Evolutionary conservation across 2,113 vertebrate species (phyloP).

Genomic region (Nothobranchius kuhntae): DNA sequence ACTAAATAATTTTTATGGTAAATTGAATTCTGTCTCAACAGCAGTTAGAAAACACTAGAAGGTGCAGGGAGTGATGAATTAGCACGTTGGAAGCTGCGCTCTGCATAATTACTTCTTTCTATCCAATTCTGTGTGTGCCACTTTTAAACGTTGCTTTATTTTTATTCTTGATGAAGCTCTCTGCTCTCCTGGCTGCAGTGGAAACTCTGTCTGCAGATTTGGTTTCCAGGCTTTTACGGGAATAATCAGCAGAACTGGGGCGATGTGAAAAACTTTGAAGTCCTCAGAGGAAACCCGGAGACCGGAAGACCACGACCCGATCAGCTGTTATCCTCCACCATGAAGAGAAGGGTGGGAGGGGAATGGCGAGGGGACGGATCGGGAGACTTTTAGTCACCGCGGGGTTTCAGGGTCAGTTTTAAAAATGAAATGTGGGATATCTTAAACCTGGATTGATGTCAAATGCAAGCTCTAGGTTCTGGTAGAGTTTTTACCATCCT

Average conservation of each 20-base stretch:
- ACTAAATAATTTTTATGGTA: not conserved
- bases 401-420: too few species aligned
- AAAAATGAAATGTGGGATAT: too few species aligned
- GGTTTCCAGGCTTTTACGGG: constrained; percentile 30
- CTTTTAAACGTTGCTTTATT: constrained; percentile 8
- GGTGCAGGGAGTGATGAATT: constrained; percentile 8
- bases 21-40: constrained; percentile 1
- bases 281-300: too few species aligned
- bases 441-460: too few species aligned
- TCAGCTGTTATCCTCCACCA: too few species aligned
- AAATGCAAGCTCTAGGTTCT: too few species aligned
- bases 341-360: too few species aligned
- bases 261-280: too few species aligned
- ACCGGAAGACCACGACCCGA: too few species aligned
- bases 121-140: not conserved
- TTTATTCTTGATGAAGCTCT: constrained; percentile 11
- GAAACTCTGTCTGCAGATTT: constrained; percentile 1
- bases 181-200: not conserved
- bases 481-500: too few species aligned
- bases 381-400: too few species aligned
- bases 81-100: constrained; percentile 18
- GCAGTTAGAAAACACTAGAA: constrained; percentile 2
- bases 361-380: too few species aligned
- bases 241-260: not conserved
- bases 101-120: constrained; percentile 32